These are phyloP conservation scores for Aurelia aurita DNA, from an alignment of 30 jellyfish, hydroid and myxozoan species.

Conservation along the genomic window DNA sequence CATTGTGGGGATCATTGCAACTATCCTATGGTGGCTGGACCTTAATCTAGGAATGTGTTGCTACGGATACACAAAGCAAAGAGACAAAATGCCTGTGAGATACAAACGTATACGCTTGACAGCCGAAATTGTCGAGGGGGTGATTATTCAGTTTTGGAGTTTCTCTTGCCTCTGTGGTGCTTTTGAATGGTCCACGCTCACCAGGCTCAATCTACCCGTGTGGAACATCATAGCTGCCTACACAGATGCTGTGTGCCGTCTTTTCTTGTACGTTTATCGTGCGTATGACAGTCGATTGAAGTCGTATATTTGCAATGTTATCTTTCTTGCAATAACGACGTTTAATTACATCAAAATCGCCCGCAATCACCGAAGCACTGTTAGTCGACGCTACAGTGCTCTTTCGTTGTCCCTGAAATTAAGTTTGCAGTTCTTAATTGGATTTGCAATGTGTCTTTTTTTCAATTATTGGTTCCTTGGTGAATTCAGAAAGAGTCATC, in stretches of 20 bases:
- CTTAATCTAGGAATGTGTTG: slow-evolving; percentile 19
- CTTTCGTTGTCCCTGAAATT: background rate
- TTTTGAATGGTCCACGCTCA: slow-evolving; percentile 18
- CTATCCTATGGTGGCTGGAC: slow-evolving; percentile 31
- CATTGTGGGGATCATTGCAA: slow-evolving; percentile 13
- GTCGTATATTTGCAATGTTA: background rate
- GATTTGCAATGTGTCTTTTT: background rate
- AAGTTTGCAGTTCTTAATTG: slow-evolving; percentile 8
- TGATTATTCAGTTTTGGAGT: slow-evolving; percentile 10
- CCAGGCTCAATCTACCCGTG: background rate
- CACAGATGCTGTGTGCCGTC: background rate
- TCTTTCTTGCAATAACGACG: slow-evolving; percentile 1
- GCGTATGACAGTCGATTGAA: slow-evolving; percentile 3
- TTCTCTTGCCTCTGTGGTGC: slow-evolving; percentile 4
- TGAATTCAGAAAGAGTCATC: background rate
- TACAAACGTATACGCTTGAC: slow-evolving; percentile 8
- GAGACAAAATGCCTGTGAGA: slow-evolving; percentile 6
- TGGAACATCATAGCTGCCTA: background rate
- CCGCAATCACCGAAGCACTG: background rate
- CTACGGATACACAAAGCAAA: background rate
- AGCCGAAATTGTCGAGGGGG: background rate
- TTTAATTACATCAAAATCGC: background rate
- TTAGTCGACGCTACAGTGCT: background rate
- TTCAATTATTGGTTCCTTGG: background rate
- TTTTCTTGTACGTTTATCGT: background rate